These are phyloP conservation scores for Paramisgurnus dabryanus DNA, from an alignment of 2,113 vertebrate species.

Conservation along the genomic window DNA sequence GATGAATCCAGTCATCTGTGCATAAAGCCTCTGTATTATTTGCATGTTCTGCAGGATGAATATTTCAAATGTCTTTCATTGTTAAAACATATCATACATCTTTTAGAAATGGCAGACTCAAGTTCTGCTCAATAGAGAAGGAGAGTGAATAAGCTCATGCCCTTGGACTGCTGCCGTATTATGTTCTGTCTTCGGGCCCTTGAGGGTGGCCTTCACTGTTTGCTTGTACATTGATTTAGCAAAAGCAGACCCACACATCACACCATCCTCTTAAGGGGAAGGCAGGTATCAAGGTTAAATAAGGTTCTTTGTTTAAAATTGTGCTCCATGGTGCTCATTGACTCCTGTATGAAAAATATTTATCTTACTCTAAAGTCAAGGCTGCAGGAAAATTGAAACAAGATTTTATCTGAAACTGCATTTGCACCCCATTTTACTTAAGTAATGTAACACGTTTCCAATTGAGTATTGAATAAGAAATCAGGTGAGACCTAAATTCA, in stretches of 20 bases:
- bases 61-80: constrained; percentile 45
- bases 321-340: not conserved
- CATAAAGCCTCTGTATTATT: not conserved
- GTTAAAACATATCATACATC: constrained; percentile 40
- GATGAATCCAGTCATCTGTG: constrained; percentile 7
- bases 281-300: constrained; percentile 27
- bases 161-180: constrained; percentile 15
- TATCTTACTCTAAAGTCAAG: too few relatives aligned
- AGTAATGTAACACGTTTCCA: too few relatives aligned
- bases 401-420: too few relatives aligned
- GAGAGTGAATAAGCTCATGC: not conserved
- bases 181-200: not conserved
- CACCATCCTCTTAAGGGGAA: constrained; percentile 6
- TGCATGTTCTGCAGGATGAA: constrained; percentile 21
- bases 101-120: constrained; percentile 26
- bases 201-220: not conserved
- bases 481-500: too few relatives aligned
- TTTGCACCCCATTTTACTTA: too few relatives aligned
- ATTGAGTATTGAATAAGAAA: too few relatives aligned
- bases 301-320: not conserved
- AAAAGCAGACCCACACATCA: not conserved
- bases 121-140: constrained; percentile 8
- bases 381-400: too few relatives aligned
- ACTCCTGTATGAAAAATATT: not conserved
- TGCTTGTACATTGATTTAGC: constrained; percentile 20